Conservation (phyloP, 2,797 vertebrate species). For the Smutsia gigantea region DNA sequence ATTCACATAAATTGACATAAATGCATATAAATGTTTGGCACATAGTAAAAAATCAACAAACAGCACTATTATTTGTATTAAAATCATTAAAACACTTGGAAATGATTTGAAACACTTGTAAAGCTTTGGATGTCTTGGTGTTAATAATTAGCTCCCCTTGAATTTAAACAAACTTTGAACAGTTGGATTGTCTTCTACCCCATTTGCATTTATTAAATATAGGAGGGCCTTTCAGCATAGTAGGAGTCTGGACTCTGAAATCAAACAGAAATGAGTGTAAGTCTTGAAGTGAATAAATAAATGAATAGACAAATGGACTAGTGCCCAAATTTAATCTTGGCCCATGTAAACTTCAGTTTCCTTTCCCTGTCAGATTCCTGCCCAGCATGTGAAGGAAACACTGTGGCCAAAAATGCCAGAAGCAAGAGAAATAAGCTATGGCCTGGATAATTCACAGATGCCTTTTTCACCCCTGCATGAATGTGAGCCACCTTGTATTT, state of each 20-base stretch:
- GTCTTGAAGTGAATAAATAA: constrained; percentile 50
- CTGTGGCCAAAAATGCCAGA: neutral
- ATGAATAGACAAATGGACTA: constrained; percentile 10
- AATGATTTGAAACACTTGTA: constrained; percentile 55
- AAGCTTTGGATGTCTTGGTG: constrained; percentile 47
- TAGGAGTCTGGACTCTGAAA: constrained; percentile 40
- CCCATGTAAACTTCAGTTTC: constrained; percentile 18
- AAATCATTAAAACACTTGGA: constrained; percentile 56
- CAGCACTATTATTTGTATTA: constrained; percentile 49
- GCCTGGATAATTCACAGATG: neutral
- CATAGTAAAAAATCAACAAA: constrained; percentile 49
- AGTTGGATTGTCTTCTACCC: constrained; percentile 5
- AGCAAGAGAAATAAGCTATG: constrained; percentile 27
- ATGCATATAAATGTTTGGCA: constrained; percentile 51
- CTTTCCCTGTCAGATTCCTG: constrained; percentile 16
- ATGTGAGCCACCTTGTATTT: neutral
- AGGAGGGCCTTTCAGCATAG: neutral
- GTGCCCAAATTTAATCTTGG: constrained; percentile 46
- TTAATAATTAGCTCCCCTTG: constrained; percentile 61
- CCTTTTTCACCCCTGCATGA: neutral
- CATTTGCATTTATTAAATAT: constrained; percentile 25
- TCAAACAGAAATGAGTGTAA: constrained; percentile 53
- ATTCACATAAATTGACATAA: constrained; percentile 51
- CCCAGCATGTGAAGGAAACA: neutral
- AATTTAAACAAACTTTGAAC: constrained; percentile 58